Evolutionary conservation across 1,140 invertebrate species (phyloP), one percentile per base, ranked within the genome.

Genomic region (Pinna nobilis): DNA sequence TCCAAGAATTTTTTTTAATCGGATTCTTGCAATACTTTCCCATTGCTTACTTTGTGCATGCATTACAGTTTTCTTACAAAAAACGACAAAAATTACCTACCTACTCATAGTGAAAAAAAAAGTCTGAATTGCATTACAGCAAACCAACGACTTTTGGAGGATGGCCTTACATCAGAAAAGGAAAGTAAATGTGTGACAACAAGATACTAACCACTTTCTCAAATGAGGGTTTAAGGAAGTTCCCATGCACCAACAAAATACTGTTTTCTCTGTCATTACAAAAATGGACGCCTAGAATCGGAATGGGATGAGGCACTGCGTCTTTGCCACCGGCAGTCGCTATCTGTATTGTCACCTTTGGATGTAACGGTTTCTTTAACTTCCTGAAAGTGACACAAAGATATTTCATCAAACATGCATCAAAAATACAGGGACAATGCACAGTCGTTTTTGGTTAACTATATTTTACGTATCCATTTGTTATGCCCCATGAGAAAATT

Each of bases 191-290:
- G 23, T 5, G 20, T 35, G 9, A 13, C 37, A 18, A 15, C 30
- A 33, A 3, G 3, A 60, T 64, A 81, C 84, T 77, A 73, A 87
- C 87, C 73, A 88, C 55, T 79, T 82, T 85, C 71, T 89, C 87
- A 73, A 89, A 86, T 20, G 73, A 79, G 15, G 87, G 87, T 76
- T 84, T 84, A 0, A 89, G 57, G 61, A 78, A 79, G 57, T 77
- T 83, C 50, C 87, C 87, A 79, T 89, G 81, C 1, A 80, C 82
- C 35, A 88, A 49, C 30, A 84, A 61, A 0, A 89, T 67, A 47
- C 75, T 70, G 30, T 74, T 61, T 18, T 74, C 71, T 2, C 53
- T 57, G 15, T 74, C 76, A 67, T 71, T 59, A 69, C 67, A 77
- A n/a, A 82, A 33, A 25, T 77, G 64, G 30, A 78, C 82, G 18